phyloP scores from a whole-genome alignment of 2,113 vertebrate genomes.

The Ammodytes marinus region DNA sequence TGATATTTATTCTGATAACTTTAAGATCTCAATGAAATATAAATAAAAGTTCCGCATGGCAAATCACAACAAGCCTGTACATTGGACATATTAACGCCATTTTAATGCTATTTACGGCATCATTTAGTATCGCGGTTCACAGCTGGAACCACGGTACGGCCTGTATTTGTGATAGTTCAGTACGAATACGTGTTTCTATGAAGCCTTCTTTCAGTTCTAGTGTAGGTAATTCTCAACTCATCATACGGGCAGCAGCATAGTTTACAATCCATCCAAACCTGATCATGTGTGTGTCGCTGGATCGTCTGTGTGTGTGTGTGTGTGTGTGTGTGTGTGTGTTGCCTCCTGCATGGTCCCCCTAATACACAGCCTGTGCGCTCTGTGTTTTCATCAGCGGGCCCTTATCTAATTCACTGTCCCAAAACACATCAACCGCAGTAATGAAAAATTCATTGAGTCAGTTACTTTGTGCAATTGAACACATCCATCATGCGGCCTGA shows the following conservation, averaged over 20 bases:
- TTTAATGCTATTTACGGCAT: too few relatives aligned
- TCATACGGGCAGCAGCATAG: too few relatives aligned
- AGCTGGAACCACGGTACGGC: too few relatives aligned
- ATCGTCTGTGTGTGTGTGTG: too few relatives aligned
- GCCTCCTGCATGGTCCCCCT: neutral
- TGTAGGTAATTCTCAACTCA: neutral
- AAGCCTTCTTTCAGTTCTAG: neutral
- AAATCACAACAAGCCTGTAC: too few relatives aligned
- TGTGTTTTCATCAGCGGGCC: conserved; percentile 34
- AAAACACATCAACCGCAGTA: conserved; percentile 63
- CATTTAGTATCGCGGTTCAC: too few relatives aligned
- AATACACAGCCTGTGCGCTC: conserved; percentile 26
- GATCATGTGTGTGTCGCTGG: neutral
- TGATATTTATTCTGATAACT: conserved; percentile 14
- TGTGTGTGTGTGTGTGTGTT: neutral
- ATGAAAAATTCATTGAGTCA: conserved; percentile 73
- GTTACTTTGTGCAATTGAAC: conserved; percentile 70
- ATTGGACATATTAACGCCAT: too few relatives aligned
- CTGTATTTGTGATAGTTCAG: too few relatives aligned
- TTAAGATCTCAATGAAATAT: neutral
- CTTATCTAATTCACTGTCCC: conserved; percentile 62
- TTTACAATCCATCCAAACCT: neutral
- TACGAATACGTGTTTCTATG: neutral
- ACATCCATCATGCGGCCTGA: conserved; percentile 65
- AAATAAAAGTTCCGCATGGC: too few relatives aligned